Conservation (phyloP, 2,113 vertebrate species). For the Cinclus cinclus region DNA sequence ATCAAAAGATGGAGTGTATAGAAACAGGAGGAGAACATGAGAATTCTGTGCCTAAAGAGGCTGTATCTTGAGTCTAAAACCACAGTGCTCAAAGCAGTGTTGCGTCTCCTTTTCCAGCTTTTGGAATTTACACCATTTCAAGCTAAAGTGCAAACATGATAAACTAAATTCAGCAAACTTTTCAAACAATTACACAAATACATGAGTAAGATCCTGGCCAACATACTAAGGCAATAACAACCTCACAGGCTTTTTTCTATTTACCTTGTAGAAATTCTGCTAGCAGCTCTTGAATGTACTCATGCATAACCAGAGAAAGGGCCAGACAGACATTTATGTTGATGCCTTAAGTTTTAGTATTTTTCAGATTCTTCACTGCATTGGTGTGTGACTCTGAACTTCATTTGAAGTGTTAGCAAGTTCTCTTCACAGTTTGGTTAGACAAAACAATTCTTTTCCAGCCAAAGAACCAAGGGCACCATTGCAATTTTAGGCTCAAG, state of each 20-base stretch:
- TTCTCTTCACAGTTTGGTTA: background rate
- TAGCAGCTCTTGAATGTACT: background rate
- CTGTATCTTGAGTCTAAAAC: background rate
- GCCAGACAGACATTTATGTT: background rate
- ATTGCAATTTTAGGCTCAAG: background rate
- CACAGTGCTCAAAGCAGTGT: background rate
- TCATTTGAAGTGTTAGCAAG: background rate
- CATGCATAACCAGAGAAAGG: rapidly evolving
- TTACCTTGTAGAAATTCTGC: background rate
- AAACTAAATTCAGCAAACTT: background rate
- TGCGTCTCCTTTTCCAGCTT: background rate
- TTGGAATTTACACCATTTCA: background rate
- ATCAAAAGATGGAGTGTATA: background rate
- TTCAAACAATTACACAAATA: background rate
- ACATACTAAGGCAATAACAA: background rate
- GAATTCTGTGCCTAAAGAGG: background rate
- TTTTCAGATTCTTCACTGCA: background rate
- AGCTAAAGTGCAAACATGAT: rapidly evolving
- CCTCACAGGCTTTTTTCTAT: background rate
- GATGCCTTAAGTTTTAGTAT: background rate
- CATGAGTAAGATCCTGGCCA: background rate
- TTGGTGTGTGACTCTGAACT: background rate
- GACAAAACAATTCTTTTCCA: background rate
- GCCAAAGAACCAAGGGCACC: background rate
- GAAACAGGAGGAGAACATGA: background rate